phyloP scores from a whole-genome alignment of 2,888 invertebrate species.

The Cephus rjabovi region DNA sequence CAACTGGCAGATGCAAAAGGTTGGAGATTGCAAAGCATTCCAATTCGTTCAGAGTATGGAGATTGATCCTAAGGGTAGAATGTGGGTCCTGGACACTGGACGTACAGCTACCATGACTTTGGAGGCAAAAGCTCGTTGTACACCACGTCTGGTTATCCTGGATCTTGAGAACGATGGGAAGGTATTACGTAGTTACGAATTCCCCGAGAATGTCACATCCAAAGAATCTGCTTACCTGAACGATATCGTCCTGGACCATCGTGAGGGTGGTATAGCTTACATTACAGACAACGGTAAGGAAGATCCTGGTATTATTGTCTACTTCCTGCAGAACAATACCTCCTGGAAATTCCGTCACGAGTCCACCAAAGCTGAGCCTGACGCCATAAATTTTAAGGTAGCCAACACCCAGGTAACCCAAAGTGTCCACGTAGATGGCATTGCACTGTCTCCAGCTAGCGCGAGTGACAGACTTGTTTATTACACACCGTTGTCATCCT shows the following conservation, averaged over 20 bases:
- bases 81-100: conserved; percentile 72
- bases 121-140: conserved; percentile 69
- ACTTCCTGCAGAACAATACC: conserved; percentile 73
- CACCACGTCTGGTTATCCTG: conserved; percentile 76
- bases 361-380: conserved; percentile 74
- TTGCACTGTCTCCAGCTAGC: conserved; percentile 75
- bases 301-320: conserved; percentile 81
- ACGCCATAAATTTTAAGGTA: conserved; percentile 73
- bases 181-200: conserved; percentile 68
- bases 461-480: conserved; percentile 67
- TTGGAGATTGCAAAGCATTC: conserved; percentile 76
- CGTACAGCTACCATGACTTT: conserved; percentile 72
- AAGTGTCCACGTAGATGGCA: conserved; percentile 76
- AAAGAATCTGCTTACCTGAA: conserved; percentile 74
- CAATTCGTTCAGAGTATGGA: conserved; percentile 83
- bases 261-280: conserved; percentile 76
- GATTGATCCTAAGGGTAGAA: conserved; percentile 76
- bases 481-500: conserved; percentile 78
- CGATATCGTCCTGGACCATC: conserved; percentile 80
- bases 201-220: conserved; percentile 73
- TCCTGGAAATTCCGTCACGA: conserved; percentile 79
- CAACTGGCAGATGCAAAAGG: conserved; percentile 76
- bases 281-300: conserved; percentile 78
- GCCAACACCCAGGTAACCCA: conserved; percentile 71
- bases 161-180: conserved; percentile 74